phyloP scores from a whole-genome alignment of 1,140 invertebrate genomes.

The Penaeus japonicus region DNA sequence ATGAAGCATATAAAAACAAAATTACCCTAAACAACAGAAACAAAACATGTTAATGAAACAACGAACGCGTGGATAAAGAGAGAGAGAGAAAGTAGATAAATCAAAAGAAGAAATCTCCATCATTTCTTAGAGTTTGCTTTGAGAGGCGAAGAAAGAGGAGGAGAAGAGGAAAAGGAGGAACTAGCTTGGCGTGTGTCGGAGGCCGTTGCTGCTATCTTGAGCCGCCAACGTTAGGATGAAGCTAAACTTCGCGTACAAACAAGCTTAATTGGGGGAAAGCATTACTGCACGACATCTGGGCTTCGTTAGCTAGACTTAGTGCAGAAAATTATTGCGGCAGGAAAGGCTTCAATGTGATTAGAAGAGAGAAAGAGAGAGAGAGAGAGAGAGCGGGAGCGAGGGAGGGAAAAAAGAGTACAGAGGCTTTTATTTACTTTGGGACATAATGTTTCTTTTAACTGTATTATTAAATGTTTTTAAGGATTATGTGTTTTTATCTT shows the following conservation, averaged over 20 bases:
- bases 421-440: too few species aligned
- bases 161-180: background rate
- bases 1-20: too few species aligned
- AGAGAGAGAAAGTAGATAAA: too few species aligned
- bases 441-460: too few species aligned
- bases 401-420: background rate
- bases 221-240: background rate
- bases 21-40: too few species aligned
- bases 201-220: background rate
- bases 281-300: conserved; percentile 37
- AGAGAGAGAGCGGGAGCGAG: background rate
- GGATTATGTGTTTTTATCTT: too few species aligned
- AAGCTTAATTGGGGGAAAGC: conserved; percentile 29
- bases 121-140: too few species aligned
- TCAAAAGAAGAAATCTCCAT: too few species aligned
- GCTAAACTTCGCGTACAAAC: conserved; percentile 21
- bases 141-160: too few species aligned
- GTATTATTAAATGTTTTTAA: too few species aligned
- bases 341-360: conserved; percentile 8
- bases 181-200: background rate
- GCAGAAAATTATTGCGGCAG: conserved; percentile 34
- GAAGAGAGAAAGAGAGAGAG: background rate
- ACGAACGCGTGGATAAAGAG: too few species aligned
- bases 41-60: too few species aligned
- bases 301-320: conserved; percentile 31